Base-by-base conservation (phyloP, 1,140 invertebrate species). In the Cylas formicarius region DNA sequence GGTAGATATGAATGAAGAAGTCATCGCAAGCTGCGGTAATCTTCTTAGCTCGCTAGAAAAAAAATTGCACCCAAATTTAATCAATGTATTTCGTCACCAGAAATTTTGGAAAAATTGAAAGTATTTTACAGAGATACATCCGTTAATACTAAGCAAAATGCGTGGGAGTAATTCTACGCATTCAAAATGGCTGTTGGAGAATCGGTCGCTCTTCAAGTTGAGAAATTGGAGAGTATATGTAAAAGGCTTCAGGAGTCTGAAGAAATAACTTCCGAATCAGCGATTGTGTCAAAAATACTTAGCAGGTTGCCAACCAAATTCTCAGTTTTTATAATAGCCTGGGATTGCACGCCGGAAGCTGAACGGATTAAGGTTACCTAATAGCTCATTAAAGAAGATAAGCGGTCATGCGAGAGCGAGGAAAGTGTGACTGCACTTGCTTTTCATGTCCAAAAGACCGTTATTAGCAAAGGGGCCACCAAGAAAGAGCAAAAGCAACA, bases 11-110 rank as follows among this genome's bases (percentile, higher is more conserved):
- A 26, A 40, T 32, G 37, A 40, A 33, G 21, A 40, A 22, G 10
- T 32, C 22, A 17, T 40, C 37, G 16, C 21, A 40, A 40, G 37
- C 37, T 28, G 37, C 37, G 21, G 37, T 40, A 10, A 28, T 40
- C n/a, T 40, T n/a, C 10, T 40, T 7, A 32, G 37, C 21, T 40
- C 23, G 14, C 22, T 40, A 13, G 37, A 40, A 16, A 31, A 28
- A 16, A 17, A 8, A 9, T 16, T 40, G 24, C 37, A 40, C 16
- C 22, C 23, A 40, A 40, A 40, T 40, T 36, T 36, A 36, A 36
- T 36, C 18, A 36, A 36, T 36, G 34, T 5, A 20, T 10, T 18
- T 21, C 11, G 13, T 21, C 34, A 7, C 13, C 19, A 9, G 8
- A 36, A 36, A 36, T 36, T 16, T 36, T 18, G 34, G 18, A 16